A percentile compares a stretch with the other conserved stretches of the same genome.
phyloP scores from a whole-genome alignment of 2,888 invertebrate genomes.

The Caenorhabditis sp. region DNA sequence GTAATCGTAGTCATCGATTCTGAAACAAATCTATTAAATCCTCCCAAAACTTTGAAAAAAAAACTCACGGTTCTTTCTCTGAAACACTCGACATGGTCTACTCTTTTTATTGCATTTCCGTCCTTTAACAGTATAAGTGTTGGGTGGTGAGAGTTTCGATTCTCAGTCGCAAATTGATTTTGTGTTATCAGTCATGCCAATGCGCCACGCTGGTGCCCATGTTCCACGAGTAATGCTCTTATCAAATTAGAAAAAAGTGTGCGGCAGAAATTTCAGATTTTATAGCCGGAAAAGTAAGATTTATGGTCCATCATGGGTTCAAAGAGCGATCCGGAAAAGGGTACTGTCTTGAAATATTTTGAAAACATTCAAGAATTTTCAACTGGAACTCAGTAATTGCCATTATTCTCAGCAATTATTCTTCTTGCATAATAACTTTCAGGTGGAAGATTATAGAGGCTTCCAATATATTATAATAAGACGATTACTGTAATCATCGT shows the following conservation, averaged over 20 bases:
- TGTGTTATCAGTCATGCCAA: slow-evolving; percentile 40
- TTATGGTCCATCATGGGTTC: slow-evolving; percentile 20
- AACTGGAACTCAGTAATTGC: no score
- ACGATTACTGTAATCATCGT: no score
- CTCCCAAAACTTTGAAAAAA: neutral
- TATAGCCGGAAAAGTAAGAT: slow-evolving; percentile 3
- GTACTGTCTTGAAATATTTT: neutral
- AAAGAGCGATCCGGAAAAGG: no score
- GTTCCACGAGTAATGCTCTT: slow-evolving; percentile 61
- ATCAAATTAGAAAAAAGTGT: slow-evolving; percentile 19
- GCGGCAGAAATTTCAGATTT: neutral
- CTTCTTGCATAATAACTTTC: no score
- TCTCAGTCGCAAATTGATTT: slow-evolving; percentile 61
- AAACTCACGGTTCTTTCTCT: slow-evolving; percentile 42
- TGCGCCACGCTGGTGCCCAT: slow-evolving; percentile 44
- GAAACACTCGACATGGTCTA: slow-evolving; percentile 38
- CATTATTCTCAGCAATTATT: no score
- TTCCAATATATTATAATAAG: no score
- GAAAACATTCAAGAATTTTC: no score
- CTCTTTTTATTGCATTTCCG: slow-evolving; percentile 43
- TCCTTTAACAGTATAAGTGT: slow-evolving; percentile 6
- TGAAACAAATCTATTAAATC: neutral
- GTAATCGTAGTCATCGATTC: slow-evolving; percentile 48
- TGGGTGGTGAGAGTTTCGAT: slow-evolving; percentile 21
- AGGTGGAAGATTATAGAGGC: no score